A percentile compares a stretch with the other conserved stretches of the same genome.
Evolutionary conservation across 2,888 invertebrate genomes (phyloP).

Genomic region (Chrysina gloriosa): DNA sequence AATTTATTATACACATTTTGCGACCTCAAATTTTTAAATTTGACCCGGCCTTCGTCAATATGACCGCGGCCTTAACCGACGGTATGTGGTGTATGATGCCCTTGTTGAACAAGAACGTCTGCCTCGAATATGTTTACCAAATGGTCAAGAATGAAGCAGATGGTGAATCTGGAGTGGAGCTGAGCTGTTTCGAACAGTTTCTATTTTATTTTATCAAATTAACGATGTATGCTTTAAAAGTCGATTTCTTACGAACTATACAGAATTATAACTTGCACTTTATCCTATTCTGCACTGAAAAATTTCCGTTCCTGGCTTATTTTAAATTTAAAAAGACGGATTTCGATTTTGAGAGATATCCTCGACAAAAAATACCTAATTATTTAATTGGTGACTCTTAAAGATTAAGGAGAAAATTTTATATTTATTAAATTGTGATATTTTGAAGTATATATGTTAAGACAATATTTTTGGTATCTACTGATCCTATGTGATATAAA

Average conservation of each 20-base stretch:
- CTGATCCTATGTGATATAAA: too few species aligned
- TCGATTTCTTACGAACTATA: slow-evolving; percentile 68
- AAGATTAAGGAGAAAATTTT: too few species aligned
- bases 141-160: slow-evolving; percentile 35
- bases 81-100: slow-evolving; percentile 79
- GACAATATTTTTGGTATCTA: too few species aligned
- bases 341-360: slow-evolving; percentile 22
- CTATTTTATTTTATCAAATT: slow-evolving; percentile 24
- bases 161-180: neutral
- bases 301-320: slow-evolving; percentile 77
- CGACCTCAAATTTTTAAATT: slow-evolving; percentile 72
- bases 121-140: slow-evolving; percentile 51
- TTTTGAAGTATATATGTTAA: too few species aligned
- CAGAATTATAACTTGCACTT: slow-evolving; percentile 72
- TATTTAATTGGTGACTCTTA: too few species aligned
- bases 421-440: too few species aligned
- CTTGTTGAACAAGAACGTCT: slow-evolving; percentile 69
- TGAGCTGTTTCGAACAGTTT: slow-evolving; percentile 17
- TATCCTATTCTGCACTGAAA: slow-evolving; percentile 71
- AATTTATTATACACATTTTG: slow-evolving; percentile 71
- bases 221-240: slow-evolving; percentile 49
- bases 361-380: neutral
- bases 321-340: slow-evolving; percentile 49
- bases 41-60: slow-evolving; percentile 73
- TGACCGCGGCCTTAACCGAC: slow-evolving; percentile 73